These are phyloP conservation scores for Lissonota sp. DNA, from an alignment of 2,888 invertebrate genomes.

Conservation along the genomic window DNA sequence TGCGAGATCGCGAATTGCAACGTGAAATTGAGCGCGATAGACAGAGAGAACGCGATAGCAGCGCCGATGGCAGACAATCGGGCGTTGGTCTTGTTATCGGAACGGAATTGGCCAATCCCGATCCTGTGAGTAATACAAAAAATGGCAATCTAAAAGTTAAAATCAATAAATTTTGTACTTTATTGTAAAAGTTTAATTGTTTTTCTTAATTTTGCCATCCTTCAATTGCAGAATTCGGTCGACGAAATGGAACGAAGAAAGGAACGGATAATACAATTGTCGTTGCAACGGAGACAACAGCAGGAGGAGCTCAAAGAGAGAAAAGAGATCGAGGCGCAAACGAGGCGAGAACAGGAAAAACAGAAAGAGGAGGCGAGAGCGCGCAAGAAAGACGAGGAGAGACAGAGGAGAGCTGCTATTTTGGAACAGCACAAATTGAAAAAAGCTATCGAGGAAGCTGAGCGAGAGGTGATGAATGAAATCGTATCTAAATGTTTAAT, in stretches of 20 bases:
- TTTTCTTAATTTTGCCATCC: constrained; percentile 18
- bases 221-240: constrained; percentile 88
- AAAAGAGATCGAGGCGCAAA: constrained; percentile 93
- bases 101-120: constrained; percentile 87
- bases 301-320: constrained; percentile 94
- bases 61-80: constrained; percentile 74
- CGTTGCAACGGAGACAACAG: constrained; percentile 94
- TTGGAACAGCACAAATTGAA: constrained; percentile 97
- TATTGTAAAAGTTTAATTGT: constrained; percentile 15
- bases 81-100: constrained; percentile 88
- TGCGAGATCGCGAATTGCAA: constrained; percentile 79
- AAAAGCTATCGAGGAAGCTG: constrained; percentile 96
- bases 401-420: constrained; percentile 93
- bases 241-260: constrained; percentile 97
- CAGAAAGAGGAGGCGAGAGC: constrained; percentile 90
- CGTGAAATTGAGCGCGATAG: constrained; percentile 82
- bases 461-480: constrained; percentile 89
- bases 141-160: constrained; percentile 5
- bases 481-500: constrained; percentile 10
- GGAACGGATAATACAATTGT: constrained; percentile 95
- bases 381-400: constrained; percentile 92
- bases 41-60: constrained; percentile 75
- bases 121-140: constrained; percentile 86
- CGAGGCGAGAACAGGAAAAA: constrained; percentile 91
- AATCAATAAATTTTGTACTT: constrained; percentile 21